A percentile compares a stretch with the other conserved stretches of the same genome.
These are phyloP conservation scores for Zalophus californianus DNA, from an alignment of 2,797 vertebrate species.

Conservation along the genomic window DNA sequence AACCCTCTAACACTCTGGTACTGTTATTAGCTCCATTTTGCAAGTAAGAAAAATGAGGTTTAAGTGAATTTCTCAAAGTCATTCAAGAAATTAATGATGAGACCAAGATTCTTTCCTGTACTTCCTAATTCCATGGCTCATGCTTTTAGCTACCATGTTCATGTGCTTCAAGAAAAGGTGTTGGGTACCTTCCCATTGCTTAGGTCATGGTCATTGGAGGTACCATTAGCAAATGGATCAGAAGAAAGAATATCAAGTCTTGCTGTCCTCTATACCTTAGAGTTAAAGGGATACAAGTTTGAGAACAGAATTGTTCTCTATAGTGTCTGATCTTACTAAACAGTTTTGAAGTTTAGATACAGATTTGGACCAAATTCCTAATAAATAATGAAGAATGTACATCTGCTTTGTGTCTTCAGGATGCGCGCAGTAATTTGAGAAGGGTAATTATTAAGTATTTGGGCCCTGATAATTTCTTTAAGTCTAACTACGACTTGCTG, in stretches of 20 bases:
- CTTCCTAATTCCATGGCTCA: background rate
- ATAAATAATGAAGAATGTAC: background rate
- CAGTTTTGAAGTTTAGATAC: background rate
- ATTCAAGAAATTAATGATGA: background rate
- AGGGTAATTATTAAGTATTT: background rate
- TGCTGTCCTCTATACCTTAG: background rate
- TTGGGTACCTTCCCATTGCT: background rate
- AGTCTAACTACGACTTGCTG: background rate
- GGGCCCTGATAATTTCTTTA: background rate
- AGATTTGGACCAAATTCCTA: background rate
- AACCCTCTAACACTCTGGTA: background rate
- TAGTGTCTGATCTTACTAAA: background rate
- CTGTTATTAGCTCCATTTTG: background rate
- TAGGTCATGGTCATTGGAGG: background rate
- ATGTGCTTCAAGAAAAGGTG: background rate
- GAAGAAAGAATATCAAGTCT: background rate
- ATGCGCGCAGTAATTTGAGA: background rate
- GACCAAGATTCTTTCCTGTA: background rate
- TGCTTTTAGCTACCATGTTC: background rate
- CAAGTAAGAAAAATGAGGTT: background rate
- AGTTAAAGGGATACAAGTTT: background rate
- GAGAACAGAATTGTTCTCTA: background rate
- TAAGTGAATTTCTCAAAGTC: background rate
- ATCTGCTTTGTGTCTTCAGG: background rate
- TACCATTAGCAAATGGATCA: background rate